These are phyloP conservation scores for Conistra vaccinii DNA, from an alignment of 2,888 invertebrate genomes.

Conservation along the genomic window DNA sequence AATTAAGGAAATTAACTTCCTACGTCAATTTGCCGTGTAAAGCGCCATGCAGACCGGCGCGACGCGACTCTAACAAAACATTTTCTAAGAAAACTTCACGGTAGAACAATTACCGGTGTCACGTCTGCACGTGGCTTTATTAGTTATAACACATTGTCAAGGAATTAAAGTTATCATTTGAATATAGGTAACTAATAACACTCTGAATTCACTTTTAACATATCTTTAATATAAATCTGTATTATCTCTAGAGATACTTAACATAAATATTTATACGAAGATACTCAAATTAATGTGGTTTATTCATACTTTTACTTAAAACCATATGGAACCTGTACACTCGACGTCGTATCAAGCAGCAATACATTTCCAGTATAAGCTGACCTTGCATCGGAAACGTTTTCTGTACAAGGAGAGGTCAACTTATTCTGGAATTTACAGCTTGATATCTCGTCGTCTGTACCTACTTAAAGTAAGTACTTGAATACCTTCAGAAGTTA, in stretches of 20 bases:
- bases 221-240: background rate
- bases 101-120: no score
- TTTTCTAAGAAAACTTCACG: no score
- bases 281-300: background rate
- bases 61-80: no score
- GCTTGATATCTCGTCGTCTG: background rate
- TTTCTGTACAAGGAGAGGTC: background rate
- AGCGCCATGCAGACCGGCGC: no score
- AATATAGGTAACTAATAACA: background rate
- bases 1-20: no score
- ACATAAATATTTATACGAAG: background rate
- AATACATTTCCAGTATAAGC: background rate
- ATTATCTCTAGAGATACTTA: background rate
- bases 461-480: constrained; percentile 12
- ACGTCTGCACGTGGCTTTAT: no score
- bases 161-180: background rate
- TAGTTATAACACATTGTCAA: background rate
- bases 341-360: background rate
- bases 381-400: background rate
- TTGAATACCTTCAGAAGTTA: constrained; percentile 23
- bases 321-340: background rate
- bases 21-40: no score
- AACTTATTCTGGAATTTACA: background rate
- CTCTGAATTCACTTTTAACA: background rate
- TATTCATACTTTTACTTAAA: background rate